Conservation (phyloP, 2,113 vertebrate genomes). For the Entomyzon cyanotis region DNA sequence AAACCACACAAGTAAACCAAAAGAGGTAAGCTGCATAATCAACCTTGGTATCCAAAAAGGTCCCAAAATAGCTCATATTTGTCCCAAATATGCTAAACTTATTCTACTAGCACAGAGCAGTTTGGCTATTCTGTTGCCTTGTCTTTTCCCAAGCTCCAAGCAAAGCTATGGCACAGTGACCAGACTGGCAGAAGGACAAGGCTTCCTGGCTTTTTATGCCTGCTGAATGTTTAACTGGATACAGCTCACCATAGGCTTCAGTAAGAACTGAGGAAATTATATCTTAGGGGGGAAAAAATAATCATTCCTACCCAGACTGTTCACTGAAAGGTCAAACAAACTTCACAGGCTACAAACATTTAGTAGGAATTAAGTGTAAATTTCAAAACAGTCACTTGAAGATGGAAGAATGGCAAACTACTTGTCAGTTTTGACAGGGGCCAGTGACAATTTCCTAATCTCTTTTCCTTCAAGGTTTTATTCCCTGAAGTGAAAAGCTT, state of each 20-base stretch:
- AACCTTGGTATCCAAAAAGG: neutral
- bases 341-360: neutral
- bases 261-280: neutral
- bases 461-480: neutral
- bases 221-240: neutral
- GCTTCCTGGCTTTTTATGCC: neutral
- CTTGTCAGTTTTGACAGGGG: neutral
- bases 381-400: neutral
- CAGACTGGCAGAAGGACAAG: neutral
- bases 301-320: neutral
- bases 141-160: neutral
- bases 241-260: neutral
- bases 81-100: neutral
- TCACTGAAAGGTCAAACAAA: neutral
- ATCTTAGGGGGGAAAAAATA: neutral
- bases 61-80: neutral
- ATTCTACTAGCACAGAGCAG: neutral
- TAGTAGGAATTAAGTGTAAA: neutral
- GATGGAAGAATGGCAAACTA: neutral
- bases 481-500: neutral
- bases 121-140: neutral
- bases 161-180: neutral
- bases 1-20: neutral
- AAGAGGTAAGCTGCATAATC: neutral
- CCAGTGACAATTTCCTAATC: neutral